These are phyloP conservation scores for Gymnosoma rotundatum DNA, from an alignment of 2,888 invertebrate genomes.

Conservation along the genomic window DNA sequence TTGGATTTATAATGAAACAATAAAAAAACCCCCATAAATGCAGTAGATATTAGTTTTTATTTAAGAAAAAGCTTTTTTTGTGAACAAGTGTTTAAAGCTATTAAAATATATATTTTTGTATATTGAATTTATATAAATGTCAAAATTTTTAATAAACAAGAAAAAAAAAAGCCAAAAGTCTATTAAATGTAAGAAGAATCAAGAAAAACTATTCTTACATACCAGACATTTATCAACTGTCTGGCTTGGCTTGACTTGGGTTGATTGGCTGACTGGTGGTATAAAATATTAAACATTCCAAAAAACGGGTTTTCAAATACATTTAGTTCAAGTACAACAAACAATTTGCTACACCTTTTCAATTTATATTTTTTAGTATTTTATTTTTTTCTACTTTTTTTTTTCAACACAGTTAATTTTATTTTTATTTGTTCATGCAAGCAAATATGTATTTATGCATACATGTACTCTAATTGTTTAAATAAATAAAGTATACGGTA, in stretches of 20 bases:
- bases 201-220: slow-evolving; percentile 54
- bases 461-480: slow-evolving; percentile 33
- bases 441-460: slow-evolving; percentile 24
- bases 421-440: slow-evolving; percentile 9
- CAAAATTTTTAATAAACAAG: slow-evolving; percentile 36
- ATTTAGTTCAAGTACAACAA: slow-evolving; percentile 63
- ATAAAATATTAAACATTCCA: slow-evolving; percentile 58
- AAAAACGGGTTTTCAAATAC: slow-evolving; percentile 54
- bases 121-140: slow-evolving; percentile 24
- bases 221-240: slow-evolving; percentile 32
- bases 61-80: neutral
- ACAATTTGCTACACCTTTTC: slow-evolving; percentile 63
- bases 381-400: neutral
- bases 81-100: slow-evolving; percentile 7
- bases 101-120: neutral
- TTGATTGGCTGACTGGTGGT: slow-evolving; percentile 11
- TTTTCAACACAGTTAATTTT: slow-evolving; percentile 15
- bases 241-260: neutral
- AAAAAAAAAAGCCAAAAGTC: slow-evolving; percentile 49
- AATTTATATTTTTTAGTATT: neutral
- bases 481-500: slow-evolving; percentile 26
- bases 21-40: too few species aligned
- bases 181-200: slow-evolving; percentile 10
- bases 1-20: too few species aligned
- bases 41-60: too few species aligned